Conservation (phyloP, 2,888 invertebrate species). For the Polydrusus pterygomalis region DNA sequence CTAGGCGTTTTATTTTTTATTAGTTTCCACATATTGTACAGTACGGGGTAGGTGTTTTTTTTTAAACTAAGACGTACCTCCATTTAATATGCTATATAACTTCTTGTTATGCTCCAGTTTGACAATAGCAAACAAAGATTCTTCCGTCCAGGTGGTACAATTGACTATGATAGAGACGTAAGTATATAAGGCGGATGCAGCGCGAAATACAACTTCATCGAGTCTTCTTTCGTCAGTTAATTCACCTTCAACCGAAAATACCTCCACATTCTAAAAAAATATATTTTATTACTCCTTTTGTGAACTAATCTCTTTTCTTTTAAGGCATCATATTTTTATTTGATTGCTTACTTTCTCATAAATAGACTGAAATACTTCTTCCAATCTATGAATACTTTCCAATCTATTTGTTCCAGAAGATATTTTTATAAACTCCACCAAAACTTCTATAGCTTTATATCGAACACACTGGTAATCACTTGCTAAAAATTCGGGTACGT, state of each 20-base stretch:
- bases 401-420: slow-evolving; percentile 56
- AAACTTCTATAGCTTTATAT: slow-evolving; percentile 68
- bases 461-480: slow-evolving; percentile 70
- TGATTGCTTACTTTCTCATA: slow-evolving; percentile 59
- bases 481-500: slow-evolving; percentile 66
- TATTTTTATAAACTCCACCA: slow-evolving; percentile 66
- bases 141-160: slow-evolving; percentile 74
- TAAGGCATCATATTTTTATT: too few species aligned
- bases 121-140: slow-evolving; percentile 75
- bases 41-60: too few species aligned
- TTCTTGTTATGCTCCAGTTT: slow-evolving; percentile 74
- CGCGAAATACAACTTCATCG: slow-evolving; percentile 77
- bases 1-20: too few species aligned
- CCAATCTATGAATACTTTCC: slow-evolving; percentile 60
- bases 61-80: slow-evolving; percentile 17
- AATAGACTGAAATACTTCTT: slow-evolving; percentile 67
- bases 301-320: too few species aligned
- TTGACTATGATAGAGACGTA: slow-evolving; percentile 74
- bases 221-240: slow-evolving; percentile 71
- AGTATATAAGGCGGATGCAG: slow-evolving; percentile 76
- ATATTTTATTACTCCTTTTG: background rate
- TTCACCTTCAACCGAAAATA: slow-evolving; percentile 70
- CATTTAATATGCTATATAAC: slow-evolving; percentile 56
- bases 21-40: too few species aligned
- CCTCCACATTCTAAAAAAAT: slow-evolving; percentile 62